Conservation (phyloP, 2,888 invertebrate genomes). For the Acrobasis suavella region DNA sequence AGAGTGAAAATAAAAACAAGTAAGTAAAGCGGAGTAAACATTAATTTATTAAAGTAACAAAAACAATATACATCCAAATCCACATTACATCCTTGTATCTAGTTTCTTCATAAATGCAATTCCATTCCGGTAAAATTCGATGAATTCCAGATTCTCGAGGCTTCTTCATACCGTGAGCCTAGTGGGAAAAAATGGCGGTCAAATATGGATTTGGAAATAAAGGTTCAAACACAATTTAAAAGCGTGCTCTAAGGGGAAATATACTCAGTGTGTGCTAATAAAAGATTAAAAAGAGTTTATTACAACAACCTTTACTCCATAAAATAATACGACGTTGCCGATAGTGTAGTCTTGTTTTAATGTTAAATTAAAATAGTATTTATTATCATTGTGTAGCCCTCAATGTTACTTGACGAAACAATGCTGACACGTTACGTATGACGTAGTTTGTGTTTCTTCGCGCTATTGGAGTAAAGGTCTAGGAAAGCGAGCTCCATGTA, state of each 20-base stretch:
- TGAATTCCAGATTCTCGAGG: slow-evolving; percentile 48
- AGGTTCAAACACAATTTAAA: slow-evolving; percentile 8
- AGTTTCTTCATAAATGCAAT: slow-evolving; percentile 71
- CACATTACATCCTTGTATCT: slow-evolving; percentile 56
- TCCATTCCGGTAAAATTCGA: slow-evolving; percentile 50
- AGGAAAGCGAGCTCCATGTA: too few species aligned
- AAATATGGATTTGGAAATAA: slow-evolving; percentile 74
- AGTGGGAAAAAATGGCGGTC: slow-evolving; percentile 65
- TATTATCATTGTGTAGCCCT: too few species aligned
- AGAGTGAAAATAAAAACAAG: slow-evolving; percentile 44
- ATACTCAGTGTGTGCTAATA: neutral
- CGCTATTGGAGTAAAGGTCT: too few species aligned
- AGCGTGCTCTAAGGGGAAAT: slow-evolving; percentile 12
- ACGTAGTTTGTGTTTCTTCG: too few species aligned
- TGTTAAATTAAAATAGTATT: too few species aligned
- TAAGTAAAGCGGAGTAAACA: slow-evolving; percentile 57
- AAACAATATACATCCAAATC: slow-evolving; percentile 65
- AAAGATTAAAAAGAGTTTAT: neutral
- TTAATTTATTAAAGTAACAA: slow-evolving; percentile 66
- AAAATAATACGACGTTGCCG: too few species aligned
- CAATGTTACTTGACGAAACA: too few species aligned
- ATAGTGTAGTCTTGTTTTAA: too few species aligned
- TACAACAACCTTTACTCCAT: too few species aligned
- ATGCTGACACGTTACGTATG: too few species aligned
- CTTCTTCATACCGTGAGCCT: slow-evolving; percentile 79